Percentiles rank a stretch among this genome's conserved stretches.
Conservation (phyloP, 2,888 invertebrate species). For the Leptinotarsa peninsularis region DNA sequence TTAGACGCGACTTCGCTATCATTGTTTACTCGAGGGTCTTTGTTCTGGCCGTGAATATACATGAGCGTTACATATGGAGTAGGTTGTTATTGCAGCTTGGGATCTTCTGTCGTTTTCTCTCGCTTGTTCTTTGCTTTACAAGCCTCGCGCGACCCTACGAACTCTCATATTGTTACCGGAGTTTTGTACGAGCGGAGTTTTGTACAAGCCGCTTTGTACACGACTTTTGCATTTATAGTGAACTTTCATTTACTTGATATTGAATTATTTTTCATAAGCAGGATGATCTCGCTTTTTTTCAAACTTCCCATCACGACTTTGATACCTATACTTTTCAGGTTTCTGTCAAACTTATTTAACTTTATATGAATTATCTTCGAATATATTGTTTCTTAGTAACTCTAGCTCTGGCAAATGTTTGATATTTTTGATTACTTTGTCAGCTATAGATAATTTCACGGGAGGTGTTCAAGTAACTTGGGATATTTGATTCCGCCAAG, state of each 20-base stretch:
- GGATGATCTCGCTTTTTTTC: too few species aligned
- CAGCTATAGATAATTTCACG: too few species aligned
- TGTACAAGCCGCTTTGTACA: conserved; percentile 23
- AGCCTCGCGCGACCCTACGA: conserved; percentile 49
- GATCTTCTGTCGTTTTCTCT: conserved; percentile 43
- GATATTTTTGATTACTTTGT: too few species aligned
- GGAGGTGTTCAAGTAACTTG: too few species aligned
- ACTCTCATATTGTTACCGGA: conserved; percentile 55
- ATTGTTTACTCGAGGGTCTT: conserved; percentile 65
- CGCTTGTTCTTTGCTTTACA: conserved; percentile 37
- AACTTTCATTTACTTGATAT: conserved; percentile 27
- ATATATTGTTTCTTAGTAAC: too few species aligned
- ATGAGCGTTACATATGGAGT: conserved; percentile 67
- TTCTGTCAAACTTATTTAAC: too few species aligned
- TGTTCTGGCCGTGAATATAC: conserved; percentile 66
- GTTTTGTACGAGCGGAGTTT: conserved; percentile 40
- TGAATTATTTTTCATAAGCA: conserved; percentile 27
- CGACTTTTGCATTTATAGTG: neutral
- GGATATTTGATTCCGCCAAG: too few species aligned
- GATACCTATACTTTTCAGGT: too few species aligned
- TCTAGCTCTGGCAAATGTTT: too few species aligned
- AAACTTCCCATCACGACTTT: too few species aligned
- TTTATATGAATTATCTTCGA: too few species aligned
- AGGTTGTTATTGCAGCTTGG: conserved; percentile 60
- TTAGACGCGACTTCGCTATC: conserved; percentile 55